These are phyloP conservation scores for Pyrochroa serraticornis DNA, from an alignment of 2,888 invertebrate genomes.

Conservation along the genomic window DNA sequence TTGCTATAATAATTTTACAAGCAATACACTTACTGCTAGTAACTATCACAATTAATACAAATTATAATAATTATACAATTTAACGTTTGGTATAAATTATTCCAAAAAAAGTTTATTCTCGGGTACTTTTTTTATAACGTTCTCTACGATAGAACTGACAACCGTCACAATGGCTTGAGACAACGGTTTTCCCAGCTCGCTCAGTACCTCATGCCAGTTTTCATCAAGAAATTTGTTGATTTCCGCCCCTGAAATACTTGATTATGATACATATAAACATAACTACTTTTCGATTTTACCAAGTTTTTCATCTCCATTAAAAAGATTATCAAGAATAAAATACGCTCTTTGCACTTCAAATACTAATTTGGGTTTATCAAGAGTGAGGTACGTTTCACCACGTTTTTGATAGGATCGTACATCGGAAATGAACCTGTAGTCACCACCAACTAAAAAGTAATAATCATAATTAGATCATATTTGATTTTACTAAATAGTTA, in stretches of 20 bases:
- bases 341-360: slow-evolving; percentile 35
- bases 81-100: slow-evolving; percentile 53
- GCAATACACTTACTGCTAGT: too few species aligned
- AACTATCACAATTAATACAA: too few species aligned
- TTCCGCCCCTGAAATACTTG: slow-evolving; percentile 49
- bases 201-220: slow-evolving; percentile 54
- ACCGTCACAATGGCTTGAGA: slow-evolving; percentile 42
- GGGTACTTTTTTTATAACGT: slow-evolving; percentile 25
- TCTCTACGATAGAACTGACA: slow-evolving; percentile 30
- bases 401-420: not conserved
- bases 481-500: too few species aligned
- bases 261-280: slow-evolving; percentile 1
- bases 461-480: not conserved
- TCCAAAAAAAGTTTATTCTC: slow-evolving; percentile 64
- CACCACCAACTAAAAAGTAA: slow-evolving; percentile 31
- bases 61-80: too few species aligned
- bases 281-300: slow-evolving; percentile 32
- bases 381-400: slow-evolving; percentile 7
- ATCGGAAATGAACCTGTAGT: slow-evolving; percentile 13
- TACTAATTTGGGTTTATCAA: slow-evolving; percentile 19
- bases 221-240: slow-evolving; percentile 57
- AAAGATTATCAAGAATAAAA: slow-evolving; percentile 42
- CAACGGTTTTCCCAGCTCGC: slow-evolving; percentile 52
- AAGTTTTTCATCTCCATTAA: slow-evolving; percentile 40
- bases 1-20: too few species aligned